These are phyloP conservation scores for Lymantria monacha DNA, from an alignment of 2,888 invertebrate genomes.

Conservation along the genomic window DNA sequence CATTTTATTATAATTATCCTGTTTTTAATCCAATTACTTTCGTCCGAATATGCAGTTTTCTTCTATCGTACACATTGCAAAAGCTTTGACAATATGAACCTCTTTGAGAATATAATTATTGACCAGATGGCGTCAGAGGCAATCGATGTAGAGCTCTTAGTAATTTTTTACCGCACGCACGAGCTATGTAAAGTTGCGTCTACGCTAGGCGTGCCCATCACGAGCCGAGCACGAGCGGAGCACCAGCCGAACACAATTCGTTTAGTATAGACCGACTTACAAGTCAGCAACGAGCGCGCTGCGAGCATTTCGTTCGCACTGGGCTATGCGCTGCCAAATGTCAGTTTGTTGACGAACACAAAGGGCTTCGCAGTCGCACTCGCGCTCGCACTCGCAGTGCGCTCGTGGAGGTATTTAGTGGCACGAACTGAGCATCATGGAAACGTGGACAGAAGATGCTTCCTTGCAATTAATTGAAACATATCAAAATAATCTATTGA, in stretches of 20 bases:
- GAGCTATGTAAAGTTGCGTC: not conserved
- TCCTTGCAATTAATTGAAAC: constrained; percentile 5
- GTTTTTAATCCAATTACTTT: no score
- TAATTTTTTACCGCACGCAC: no score
- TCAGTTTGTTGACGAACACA: constrained; percentile 12
- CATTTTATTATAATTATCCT: no score
- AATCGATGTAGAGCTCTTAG: no score
- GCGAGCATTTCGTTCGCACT: constrained; percentile 10
- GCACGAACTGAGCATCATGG: not conserved
- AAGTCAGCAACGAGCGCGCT: constrained; percentile 10
- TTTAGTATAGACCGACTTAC: constrained; percentile 9
- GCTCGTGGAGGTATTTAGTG: constrained; percentile 2
- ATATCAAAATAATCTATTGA: constrained; percentile 6
- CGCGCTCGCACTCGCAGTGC: constrained; percentile 7
- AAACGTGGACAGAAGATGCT: constrained; percentile 6
- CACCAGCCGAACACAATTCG: constrained; percentile 5
- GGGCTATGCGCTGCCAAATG: constrained; percentile 3
- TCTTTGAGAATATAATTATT: no score
- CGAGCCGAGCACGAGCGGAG: constrained; percentile 3
- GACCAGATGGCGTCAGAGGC: no score
- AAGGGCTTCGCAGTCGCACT: constrained; percentile 12
- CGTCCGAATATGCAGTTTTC: no score
- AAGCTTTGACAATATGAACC: no score
- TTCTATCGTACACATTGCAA: no score
- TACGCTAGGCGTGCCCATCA: not conserved